Percentiles rank a stretch among this genome's conserved stretches.
Evolutionary conservation across 2,888 invertebrate species (phyloP).

Genomic region (Tipula lateralis): DNA sequence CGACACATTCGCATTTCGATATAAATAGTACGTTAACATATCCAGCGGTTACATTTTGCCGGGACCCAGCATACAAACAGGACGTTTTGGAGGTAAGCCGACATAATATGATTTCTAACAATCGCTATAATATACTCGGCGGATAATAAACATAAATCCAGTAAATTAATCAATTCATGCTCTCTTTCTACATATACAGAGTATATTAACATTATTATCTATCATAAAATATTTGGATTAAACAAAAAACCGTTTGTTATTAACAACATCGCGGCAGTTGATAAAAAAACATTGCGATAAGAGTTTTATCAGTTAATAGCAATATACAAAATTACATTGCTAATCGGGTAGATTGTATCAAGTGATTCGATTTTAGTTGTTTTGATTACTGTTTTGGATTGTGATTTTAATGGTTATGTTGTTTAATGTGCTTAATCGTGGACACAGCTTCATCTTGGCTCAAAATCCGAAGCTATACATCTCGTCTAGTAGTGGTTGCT

Average conservation of each 20-base stretch:
- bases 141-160: not conserved
- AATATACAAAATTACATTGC: not conserved
- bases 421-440: too few species aligned
- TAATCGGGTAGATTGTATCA: not conserved
- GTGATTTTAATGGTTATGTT: not conserved
- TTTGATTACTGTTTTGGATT: not conserved
- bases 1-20: slow-evolving; percentile 63
- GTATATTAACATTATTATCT: not conserved
- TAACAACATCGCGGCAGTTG: not conserved
- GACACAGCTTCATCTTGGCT: too few species aligned
- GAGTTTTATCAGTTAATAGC: not conserved
- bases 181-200: too few species aligned
- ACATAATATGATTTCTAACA: too few species aligned
- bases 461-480: too few species aligned
- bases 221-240: slow-evolving; percentile 13
- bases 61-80: slow-evolving; percentile 60
- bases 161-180: not conserved
- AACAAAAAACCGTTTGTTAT: not conserved
- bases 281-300: not conserved
- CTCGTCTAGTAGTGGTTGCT: too few species aligned
- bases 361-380: not conserved
- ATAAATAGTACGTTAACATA: slow-evolving; percentile 62
- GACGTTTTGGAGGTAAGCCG: slow-evolving; percentile 53
- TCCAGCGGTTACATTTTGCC: slow-evolving; percentile 65
- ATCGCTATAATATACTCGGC: not conserved